Conservation (phyloP, 2,113 vertebrate genomes). For the Candoia aspera region DNA sequence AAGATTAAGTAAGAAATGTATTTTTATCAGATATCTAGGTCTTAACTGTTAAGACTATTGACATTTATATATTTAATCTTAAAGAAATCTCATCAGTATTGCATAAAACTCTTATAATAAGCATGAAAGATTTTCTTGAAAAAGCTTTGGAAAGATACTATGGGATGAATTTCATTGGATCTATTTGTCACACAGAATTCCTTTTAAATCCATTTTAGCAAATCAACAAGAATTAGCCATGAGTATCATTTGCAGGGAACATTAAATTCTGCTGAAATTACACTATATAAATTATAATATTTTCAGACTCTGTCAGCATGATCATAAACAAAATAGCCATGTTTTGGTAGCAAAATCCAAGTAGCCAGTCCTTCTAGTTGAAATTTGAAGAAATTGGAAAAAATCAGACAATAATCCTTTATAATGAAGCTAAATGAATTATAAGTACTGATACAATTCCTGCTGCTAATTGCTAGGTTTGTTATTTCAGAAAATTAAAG, state of each 20-base stretch:
- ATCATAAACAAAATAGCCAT: background rate
- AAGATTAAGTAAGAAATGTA: background rate
- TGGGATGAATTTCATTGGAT: background rate
- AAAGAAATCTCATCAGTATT: background rate
- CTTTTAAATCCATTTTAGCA: background rate
- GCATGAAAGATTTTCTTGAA: background rate
- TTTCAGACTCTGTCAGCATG: background rate
- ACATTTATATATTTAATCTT: background rate
- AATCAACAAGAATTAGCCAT: background rate
- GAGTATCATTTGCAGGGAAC: background rate
- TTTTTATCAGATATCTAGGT: background rate
- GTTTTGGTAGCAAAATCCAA: too few relatives aligned
- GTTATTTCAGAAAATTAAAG: too few relatives aligned
- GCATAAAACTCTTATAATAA: background rate
- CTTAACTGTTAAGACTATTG: background rate
- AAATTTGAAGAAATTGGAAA: too few relatives aligned
- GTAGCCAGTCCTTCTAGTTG: too few relatives aligned
- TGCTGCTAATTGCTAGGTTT: too few relatives aligned
- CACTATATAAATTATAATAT: background rate
- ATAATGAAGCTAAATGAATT: too few relatives aligned
- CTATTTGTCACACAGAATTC: background rate
- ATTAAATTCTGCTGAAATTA: background rate
- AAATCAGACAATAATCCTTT: too few relatives aligned
- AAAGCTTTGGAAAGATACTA: background rate
- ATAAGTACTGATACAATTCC: too few relatives aligned